Base-by-base conservation (phyloP, 2,113 vertebrate genomes). In the Pleuronectes platessa region DNA sequence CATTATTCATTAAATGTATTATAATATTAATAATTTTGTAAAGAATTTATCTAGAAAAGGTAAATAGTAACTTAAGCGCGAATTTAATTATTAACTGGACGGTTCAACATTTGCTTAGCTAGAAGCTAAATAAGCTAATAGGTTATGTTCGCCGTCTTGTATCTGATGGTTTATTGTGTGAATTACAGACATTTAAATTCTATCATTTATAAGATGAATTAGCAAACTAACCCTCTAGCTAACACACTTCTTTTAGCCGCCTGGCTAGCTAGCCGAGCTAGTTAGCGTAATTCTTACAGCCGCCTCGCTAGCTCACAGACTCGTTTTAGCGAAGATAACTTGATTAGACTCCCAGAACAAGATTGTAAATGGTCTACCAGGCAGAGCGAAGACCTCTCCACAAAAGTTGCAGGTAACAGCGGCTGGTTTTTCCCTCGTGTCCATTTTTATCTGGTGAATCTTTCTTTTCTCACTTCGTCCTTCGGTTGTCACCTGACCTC, bases 381-480 rank as follows among this genome's bases (percentile, higher is more conserved):
- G 62, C 21, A 93, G 64, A 2, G 42, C 88, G 70, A 87, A 94
- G 0, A 47, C 14, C 11, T 82, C 66, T 4, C 79, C 87, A 49
- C 93, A 94, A 0, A 74, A 47, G 0, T 49, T 65, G 61, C 93
- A 94, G 1, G 42, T 3, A 8, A 35, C 65, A n/a, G 68, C 72
- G 5, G 37, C 35, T 0, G 20, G 5, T 3, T 2, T 26, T 0
- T 61, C 17, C 2, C 1, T 17, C 40, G 15, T 1, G 0, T 90
- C 77, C 90, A 88, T 90, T 59, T 0, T 61, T 47, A 14, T 47
- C 45, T 0, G 15, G 1, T 14, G 1, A 0, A 3, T 4, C 0
- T 12, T 4, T 1, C 11, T 20, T 1, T 3, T 12, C 9, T 3
- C 20, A 0, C 3, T 2, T 9, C 35, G 9, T 37, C 35, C 35